These are phyloP conservation scores for Semaprochilodus insignis DNA, from an alignment of 2,797 vertebrate species.

Conservation along the genomic window DNA sequence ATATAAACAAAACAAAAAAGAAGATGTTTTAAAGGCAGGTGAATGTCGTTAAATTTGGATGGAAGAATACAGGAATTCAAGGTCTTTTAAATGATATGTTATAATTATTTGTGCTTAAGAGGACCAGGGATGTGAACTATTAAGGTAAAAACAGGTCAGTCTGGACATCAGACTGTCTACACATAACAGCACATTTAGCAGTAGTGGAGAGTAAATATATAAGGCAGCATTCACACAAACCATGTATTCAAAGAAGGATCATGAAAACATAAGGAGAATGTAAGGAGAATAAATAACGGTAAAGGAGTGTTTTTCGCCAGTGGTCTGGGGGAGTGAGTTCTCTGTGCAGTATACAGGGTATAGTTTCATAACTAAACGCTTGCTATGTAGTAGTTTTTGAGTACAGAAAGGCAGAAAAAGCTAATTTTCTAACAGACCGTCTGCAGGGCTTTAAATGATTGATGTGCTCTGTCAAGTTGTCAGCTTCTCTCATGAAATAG, in stretches of 20 bases:
- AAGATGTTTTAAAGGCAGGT: no score
- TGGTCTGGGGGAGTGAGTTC: neutral
- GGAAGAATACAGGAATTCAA: no score
- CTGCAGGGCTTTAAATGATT: conserved; percentile 68
- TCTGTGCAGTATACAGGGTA: neutral
- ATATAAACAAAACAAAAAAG: no score
- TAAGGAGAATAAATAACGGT: neutral
- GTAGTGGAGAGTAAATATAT: neutral
- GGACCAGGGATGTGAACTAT: no score
- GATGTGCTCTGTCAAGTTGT: conserved; percentile 72
- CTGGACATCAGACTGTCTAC: no score
- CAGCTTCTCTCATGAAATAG: conserved; percentile 66
- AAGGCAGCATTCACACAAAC: neutral
- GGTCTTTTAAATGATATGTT: no score
- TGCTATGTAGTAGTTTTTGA: conserved; percentile 69
- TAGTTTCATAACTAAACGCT: conserved; percentile 34
- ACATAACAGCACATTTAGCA: neutral
- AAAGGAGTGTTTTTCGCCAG: neutral
- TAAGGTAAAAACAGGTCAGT: no score
- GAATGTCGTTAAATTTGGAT: no score
- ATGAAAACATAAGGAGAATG: neutral
- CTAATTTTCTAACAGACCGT: conserved; percentile 43
- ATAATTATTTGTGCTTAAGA: no score
- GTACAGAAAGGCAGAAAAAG: conserved; percentile 22
- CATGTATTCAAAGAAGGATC: neutral